These are phyloP conservation scores for Pteromalus puparum DNA, from an alignment of 1,140 invertebrate species.

Conservation along the genomic window DNA sequence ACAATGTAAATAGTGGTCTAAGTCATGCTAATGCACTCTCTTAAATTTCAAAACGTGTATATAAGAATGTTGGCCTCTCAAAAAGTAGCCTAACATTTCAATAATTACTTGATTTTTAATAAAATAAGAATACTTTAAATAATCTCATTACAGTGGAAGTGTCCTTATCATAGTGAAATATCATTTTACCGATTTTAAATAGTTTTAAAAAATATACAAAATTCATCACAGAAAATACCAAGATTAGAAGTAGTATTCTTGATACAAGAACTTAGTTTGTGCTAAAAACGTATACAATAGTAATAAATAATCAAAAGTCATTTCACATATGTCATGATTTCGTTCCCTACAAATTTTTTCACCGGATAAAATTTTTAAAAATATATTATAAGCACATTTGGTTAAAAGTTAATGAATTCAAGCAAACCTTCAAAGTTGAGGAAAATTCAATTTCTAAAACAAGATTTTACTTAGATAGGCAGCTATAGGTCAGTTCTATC, in stretches of 20 bases:
- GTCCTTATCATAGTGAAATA: constrained; percentile 21
- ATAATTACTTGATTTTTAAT: not conserved
- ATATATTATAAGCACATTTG: constrained; percentile 20
- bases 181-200: not conserved
- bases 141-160: constrained; percentile 58
- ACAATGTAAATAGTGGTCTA: constrained; percentile 31
- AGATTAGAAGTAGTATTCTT: constrained; percentile 19
- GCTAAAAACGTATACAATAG: constrained; percentile 15
- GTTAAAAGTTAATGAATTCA: constrained; percentile 16
- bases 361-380: constrained; percentile 19
- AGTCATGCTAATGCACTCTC: constrained; percentile 13
- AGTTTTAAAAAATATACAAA: constrained; percentile 33
- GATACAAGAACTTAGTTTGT: constrained; percentile 30
- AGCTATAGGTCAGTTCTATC: constrained; percentile 56
- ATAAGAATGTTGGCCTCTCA: not conserved
- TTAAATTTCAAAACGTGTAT: not conserved
- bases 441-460: constrained; percentile 3
- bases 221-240: constrained; percentile 40
- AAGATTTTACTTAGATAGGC: constrained; percentile 38
- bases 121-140: constrained; percentile 56
- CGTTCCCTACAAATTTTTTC: not conserved
- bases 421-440: constrained; percentile 1
- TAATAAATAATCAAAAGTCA: not conserved
- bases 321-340: not conserved
- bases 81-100: constrained; percentile 3